Evolutionary conservation across 2,888 invertebrate genomes (phyloP).

Genomic region (Drosophila fungiperda): DNA sequence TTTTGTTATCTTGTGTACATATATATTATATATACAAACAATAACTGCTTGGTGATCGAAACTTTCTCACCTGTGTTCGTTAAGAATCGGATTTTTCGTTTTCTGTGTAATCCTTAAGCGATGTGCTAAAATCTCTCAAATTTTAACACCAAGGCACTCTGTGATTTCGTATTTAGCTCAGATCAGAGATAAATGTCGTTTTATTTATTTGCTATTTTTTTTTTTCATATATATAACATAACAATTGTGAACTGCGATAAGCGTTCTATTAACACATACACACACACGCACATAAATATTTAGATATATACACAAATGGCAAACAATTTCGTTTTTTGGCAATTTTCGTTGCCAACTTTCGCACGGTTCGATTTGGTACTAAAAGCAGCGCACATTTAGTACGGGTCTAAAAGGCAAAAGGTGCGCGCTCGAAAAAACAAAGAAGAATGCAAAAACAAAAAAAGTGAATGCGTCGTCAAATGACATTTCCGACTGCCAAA

Average conservation of each 20-base stretch:
- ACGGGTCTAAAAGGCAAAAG: conserved; percentile 42
- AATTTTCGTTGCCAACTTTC: conserved; percentile 49
- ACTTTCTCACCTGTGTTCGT: conserved; percentile 64
- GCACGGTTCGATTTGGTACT: conserved; percentile 51
- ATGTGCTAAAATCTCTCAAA: conserved; percentile 55
- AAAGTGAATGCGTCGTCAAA: conserved; percentile 45
- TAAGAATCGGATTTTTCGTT: conserved; percentile 60
- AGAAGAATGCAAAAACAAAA: conserved; percentile 20
- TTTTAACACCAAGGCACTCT: conserved; percentile 53
- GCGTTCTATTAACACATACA: conserved; percentile 34
- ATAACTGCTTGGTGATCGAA: conserved; percentile 13
- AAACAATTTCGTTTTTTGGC: conserved; percentile 16
- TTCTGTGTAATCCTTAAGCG: conserved; percentile 49
- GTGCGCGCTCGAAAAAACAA: conserved; percentile 20
- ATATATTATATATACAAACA: not conserved
- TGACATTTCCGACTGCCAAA: conserved; percentile 43
- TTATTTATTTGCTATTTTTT: conserved; percentile 35
- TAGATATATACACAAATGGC: conserved; percentile 18
- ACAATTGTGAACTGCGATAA: conserved; percentile 52
- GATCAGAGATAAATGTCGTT: conserved; percentile 57
- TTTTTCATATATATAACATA: conserved; percentile 13
- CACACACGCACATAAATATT: conserved; percentile 15
- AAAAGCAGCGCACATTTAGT: conserved; percentile 50
- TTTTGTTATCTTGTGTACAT: conserved; percentile 25
- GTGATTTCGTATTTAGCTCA: conserved; percentile 56